These are phyloP conservation scores for Penaeus indicus DNA, from an alignment of 1,140 invertebrate genomes.

Conservation along the genomic window DNA sequence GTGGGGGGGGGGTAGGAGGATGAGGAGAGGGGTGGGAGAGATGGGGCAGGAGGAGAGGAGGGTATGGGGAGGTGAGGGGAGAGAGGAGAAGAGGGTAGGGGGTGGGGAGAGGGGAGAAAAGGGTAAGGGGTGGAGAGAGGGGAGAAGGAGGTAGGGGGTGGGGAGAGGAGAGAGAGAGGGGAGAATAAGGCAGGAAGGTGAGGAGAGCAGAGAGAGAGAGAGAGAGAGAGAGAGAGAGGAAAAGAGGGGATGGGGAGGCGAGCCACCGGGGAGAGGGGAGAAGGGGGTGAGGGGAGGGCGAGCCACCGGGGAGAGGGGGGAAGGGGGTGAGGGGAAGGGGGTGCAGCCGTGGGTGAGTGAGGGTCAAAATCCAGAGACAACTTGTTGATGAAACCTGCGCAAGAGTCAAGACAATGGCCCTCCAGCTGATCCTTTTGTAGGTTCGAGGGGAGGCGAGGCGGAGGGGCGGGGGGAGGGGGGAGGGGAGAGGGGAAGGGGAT, in stretches of 20 bases:
- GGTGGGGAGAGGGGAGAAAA: background rate
- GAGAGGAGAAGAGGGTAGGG: background rate
- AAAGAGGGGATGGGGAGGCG: background rate
- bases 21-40: background rate
- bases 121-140: background rate
- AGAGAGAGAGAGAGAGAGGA: background rate
- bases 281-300: background rate
- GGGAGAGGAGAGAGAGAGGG: background rate
- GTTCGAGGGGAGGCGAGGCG: constrained; percentile 5
- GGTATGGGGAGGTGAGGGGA: background rate
- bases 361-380: constrained; percentile 61
- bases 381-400: constrained; percentile 59
- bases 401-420: constrained; percentile 62
- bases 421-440: constrained; percentile 57
- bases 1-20: background rate
- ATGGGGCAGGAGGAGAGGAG: too few relatives aligned
- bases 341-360: constrained; percentile 54
- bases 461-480: too few relatives aligned
- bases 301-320: background rate
- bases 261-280: background rate
- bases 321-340: background rate
- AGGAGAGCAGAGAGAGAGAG: background rate
- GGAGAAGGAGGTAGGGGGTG: background rate
- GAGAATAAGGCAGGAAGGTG: background rate
- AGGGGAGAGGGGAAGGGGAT: background rate